These are phyloP conservation scores for Acipenser ruthenus DNA, from an alignment of 2,797 vertebrate genomes.

Conservation along the genomic window DNA sequence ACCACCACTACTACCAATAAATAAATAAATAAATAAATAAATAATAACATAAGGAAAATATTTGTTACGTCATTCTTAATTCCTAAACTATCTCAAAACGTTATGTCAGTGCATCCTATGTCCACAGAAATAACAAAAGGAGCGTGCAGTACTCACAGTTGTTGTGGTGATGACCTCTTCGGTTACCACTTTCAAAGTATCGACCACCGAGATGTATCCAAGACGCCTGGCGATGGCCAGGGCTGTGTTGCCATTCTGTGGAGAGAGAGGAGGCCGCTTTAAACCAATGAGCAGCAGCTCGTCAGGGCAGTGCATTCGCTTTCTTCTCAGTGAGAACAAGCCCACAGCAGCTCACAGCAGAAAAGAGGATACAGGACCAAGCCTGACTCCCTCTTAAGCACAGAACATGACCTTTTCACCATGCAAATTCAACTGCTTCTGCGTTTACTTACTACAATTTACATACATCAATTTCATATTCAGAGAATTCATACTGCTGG, in stretches of 20 bases:
- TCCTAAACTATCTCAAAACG: neutral
- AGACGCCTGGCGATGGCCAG: constrained; percentile 89
- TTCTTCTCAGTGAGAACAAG: neutral
- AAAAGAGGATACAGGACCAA: neutral
- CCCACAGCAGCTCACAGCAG: neutral
- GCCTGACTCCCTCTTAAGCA: neutral
- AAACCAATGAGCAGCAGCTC: constrained; percentile 45
- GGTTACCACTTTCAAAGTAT: constrained; percentile 90
- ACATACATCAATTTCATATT: too few relatives aligned
- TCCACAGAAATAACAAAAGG: too few relatives aligned
- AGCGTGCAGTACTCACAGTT: constrained; percentile 61
- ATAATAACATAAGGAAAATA: too few relatives aligned
- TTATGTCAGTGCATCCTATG: too few relatives aligned
- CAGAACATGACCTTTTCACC: neutral
- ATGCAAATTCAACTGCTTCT: too few relatives aligned
- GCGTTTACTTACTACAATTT: too few relatives aligned
- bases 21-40: too few relatives aligned
- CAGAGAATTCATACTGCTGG: too few relatives aligned
- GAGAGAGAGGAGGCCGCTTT: neutral
- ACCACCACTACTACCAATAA: too few relatives aligned
- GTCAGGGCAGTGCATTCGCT: constrained; percentile 33
- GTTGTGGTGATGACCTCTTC: constrained; percentile 93
- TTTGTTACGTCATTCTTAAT: neutral
- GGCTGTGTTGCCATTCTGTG: constrained; percentile 95
- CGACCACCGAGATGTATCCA: constrained; percentile 97